Evolutionary conservation across 2,113 vertebrate species (phyloP).

Genomic region (Lanius ludovicianus): DNA sequence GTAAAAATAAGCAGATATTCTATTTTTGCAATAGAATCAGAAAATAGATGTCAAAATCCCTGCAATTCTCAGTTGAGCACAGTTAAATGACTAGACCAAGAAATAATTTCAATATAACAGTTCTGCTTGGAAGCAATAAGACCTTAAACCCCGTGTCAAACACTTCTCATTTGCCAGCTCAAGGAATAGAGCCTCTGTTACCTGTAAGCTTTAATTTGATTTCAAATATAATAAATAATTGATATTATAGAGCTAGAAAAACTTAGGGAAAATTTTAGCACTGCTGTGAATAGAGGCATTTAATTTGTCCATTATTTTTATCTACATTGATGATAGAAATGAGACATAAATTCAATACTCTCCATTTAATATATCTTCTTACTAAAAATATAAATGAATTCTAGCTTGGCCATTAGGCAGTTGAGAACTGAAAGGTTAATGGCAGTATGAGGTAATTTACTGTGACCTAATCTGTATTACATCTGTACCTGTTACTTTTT

Average conservation of each 20-base stretch:
- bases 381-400: background rate
- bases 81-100: background rate
- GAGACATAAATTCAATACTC: background rate
- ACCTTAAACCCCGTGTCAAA: background rate
- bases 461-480: background rate
- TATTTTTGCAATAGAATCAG: background rate
- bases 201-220: background rate
- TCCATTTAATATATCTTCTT: background rate
- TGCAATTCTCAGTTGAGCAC: background rate
- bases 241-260: background rate
- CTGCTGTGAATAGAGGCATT: background rate
- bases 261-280: background rate
- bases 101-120: background rate
- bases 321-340: background rate
- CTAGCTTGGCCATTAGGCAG: background rate
- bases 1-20: background rate
- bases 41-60: background rate
- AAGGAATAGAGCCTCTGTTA: background rate
- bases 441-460: background rate
- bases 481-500: slow-evolving; percentile 1
- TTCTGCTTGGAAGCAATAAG: background rate
- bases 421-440: slow-evolving; percentile 26
- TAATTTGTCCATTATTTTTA: background rate
- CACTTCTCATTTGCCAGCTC: background rate
- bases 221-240: background rate